Evolutionary conservation across 2,113 vertebrate species (phyloP).

Genomic region (Daphoenositta chrysoptera): DNA sequence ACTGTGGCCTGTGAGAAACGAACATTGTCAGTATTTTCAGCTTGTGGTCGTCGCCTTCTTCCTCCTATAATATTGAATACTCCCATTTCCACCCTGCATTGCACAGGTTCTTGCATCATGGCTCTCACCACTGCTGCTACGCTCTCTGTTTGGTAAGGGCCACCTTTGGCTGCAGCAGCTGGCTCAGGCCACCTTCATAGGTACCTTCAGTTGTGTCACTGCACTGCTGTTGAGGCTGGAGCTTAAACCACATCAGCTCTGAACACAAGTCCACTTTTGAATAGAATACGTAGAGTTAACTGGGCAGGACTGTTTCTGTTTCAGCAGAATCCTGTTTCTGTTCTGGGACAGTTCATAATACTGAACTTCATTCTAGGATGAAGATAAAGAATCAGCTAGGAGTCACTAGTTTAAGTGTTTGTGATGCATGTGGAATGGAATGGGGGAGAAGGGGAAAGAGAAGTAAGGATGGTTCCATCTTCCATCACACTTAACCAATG

Average conservation of each 20-base stretch:
- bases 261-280: neutral
- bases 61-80: slow-evolving; percentile 88
- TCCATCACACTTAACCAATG: neutral
- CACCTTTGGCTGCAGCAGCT: neutral
- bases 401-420: neutral
- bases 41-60: slow-evolving; percentile 89
- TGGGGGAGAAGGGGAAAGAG: neutral
- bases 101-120: slow-evolving; percentile 91
- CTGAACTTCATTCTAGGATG: neutral
- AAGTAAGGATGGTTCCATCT: neutral
- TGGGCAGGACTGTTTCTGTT: neutral
- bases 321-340: neutral
- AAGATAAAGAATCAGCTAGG: neutral
- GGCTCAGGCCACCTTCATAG: neutral
- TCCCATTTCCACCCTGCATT: slow-evolving; percentile 87
- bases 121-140: slow-evolving; percentile 86
- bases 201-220: neutral
- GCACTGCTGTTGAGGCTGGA: neutral
- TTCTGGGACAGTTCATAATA: neutral
- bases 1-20: slow-evolving; percentile 91
- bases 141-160: slow-evolving; percentile 89
- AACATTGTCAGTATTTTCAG: slow-evolving; percentile 89
- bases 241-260: neutral
- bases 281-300: neutral
- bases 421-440: neutral